Base-by-base conservation (phyloP, 1,140 invertebrate genomes). In the Bombyx mandarina region DNA sequence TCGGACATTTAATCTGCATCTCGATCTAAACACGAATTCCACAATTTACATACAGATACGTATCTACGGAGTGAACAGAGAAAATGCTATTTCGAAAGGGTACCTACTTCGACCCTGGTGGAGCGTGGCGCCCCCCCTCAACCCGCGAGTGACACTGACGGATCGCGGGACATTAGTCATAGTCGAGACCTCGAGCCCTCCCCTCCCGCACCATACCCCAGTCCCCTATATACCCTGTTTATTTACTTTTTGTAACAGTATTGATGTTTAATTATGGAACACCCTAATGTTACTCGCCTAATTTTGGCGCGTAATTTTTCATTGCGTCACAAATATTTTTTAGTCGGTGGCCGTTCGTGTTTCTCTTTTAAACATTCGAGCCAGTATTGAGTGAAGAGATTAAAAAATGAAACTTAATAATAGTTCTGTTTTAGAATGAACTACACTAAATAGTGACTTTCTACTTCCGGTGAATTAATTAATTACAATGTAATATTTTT, bases 201-300 rank as follows among this genome's bases (percentile, higher is more conserved):
- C 66, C 65, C 57, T 62, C 67, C 66, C 61, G 51, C 56, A 53
- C 58, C 54, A 7, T 54, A 59, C 55, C 57, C 7, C 60, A 45
- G 48, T 22, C 59, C 63, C 70, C 67, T 75, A 82, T 69, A 72
- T 77, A 81, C 77, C 77, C 79, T 78, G 77, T 84, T 79, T 86
- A 86, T 86, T 86, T 86, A 86, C 83, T 86, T 86, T 86, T 86
- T 86, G 81, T 86, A 84, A 82, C 78, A 78, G 75, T 86, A 86
- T 86, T 84, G 83, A 84, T 86, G 81, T 84, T 84, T 86, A 86
- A 86, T 84, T 86, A 86, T 86, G 81, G 81, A 81, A 66, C 67
- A 59, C 79, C 75, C 79, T 74, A 77, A 79, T 75, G 75, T 71
- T 72, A 78, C 69, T 67, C 71, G 65, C 66, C 61, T 67, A 69